Evolutionary conservation across 2,888 invertebrate genomes (phyloP).

Genomic region (Anagyrus pseudococci): DNA sequence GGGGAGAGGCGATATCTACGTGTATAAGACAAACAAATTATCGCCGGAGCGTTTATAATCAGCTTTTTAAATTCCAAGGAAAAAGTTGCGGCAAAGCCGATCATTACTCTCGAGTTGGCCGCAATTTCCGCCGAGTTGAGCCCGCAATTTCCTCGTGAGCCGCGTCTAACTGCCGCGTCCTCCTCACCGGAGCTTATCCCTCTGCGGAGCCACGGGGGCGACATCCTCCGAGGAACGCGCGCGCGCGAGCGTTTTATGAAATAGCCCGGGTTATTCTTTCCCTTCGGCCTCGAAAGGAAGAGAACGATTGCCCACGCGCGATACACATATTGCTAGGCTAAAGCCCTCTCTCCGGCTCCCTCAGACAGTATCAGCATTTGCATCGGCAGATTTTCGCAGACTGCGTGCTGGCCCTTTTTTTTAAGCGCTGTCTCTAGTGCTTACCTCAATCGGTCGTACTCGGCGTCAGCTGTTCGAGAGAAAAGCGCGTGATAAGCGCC

Average conservation of each 20-base stretch:
- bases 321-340: neutral
- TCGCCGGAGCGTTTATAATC: neutral
- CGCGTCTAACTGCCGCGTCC: neutral
- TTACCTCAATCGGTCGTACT: slow-evolving; percentile 16
- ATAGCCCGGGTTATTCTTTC: slow-evolving; percentile 25
- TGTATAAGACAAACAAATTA: neutral
- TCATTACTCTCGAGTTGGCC: slow-evolving; percentile 19
- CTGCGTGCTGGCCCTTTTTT: slow-evolving; percentile 22
- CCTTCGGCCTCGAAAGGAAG: too few relatives aligned
- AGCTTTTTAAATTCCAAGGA: neutral
- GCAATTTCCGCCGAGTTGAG: slow-evolving; percentile 2
- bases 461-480: slow-evolving; percentile 25
- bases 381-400: slow-evolving; percentile 37
- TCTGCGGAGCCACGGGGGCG: too few relatives aligned
- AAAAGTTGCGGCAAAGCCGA: slow-evolving; percentile 3
- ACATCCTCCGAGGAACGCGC: too few relatives aligned
- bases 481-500: slow-evolving; percentile 29
- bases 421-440: neutral
- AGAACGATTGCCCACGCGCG: too few relatives aligned
- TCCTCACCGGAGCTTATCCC: neutral
- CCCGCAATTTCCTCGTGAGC: neutral
- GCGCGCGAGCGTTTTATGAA: neutral
- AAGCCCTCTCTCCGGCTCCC: slow-evolving; percentile 7
- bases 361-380: slow-evolving; percentile 35
- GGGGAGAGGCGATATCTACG: too few relatives aligned